Evolutionary conservation across 2,797 vertebrate species (phyloP).

Genomic region (Carduelis carduelis): DNA sequence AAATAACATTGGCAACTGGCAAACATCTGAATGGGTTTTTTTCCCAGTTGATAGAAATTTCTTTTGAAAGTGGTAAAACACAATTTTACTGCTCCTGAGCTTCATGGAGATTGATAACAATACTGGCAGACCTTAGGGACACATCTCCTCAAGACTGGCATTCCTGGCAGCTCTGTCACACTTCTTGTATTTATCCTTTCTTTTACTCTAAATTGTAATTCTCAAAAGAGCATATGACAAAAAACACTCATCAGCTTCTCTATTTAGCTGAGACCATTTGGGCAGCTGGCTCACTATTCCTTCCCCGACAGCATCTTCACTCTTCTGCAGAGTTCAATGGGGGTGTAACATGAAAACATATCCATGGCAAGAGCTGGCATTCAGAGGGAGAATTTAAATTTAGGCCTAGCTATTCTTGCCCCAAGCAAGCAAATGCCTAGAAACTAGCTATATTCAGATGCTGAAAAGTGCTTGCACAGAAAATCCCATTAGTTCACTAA

Average conservation of each 20-base stretch:
- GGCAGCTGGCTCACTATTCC: not conserved
- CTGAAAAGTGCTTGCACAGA: not conserved
- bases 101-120: not conserved
- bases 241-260: not conserved
- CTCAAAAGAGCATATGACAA: not conserved
- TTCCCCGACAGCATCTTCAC: not conserved
- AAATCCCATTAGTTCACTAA: not conserved
- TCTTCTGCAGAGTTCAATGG: not conserved
- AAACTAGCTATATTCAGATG: not conserved
- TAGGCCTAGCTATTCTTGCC: not conserved
- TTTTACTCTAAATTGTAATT: not conserved
- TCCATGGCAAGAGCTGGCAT: not conserved
- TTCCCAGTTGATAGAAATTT: not conserved
- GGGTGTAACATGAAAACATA: not conserved
- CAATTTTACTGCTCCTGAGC: not conserved
- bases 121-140: not conserved
- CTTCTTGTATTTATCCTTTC: not conserved
- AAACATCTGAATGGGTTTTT: not conserved
- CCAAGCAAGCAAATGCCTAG: not conserved
- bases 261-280: not conserved
- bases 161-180: accelerated
- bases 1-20: not conserved
- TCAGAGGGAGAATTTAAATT: constrained; percentile 3
- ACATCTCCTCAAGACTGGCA: accelerated
- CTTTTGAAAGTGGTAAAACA: not conserved